phyloP scores from a whole-genome alignment of 2,797 vertebrate species.

The Microctenopoma stevenorrisi region DNA sequence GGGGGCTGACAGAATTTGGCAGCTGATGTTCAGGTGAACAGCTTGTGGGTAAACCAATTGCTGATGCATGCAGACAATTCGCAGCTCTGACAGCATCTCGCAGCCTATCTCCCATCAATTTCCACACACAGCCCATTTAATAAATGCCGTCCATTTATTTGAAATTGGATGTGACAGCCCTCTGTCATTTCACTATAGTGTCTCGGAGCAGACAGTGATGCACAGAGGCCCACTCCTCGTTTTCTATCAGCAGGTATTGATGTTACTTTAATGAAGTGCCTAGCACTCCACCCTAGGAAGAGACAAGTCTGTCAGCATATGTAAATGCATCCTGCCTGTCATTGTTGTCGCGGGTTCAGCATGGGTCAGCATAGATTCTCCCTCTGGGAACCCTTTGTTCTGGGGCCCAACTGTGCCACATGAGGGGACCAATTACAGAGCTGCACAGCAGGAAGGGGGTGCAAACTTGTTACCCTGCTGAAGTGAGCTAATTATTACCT shows the following conservation, averaged over 20 bases:
- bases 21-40: slow-evolving; percentile 81
- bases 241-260: slow-evolving; percentile 84
- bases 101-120: slow-evolving; percentile 69
- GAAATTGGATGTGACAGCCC: slow-evolving; percentile 79
- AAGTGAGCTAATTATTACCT: slow-evolving; percentile 86
- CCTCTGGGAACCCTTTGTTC: slow-evolving; percentile 86
- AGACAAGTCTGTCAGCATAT: slow-evolving; percentile 84
- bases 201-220: slow-evolving; percentile 74
- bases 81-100: slow-evolving; percentile 64
- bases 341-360: slow-evolving; percentile 82
- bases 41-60: slow-evolving; percentile 79
- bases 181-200: slow-evolving; percentile 70
- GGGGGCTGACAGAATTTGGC: slow-evolving; percentile 65
- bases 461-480: slow-evolving; percentile 83
- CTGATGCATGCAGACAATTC: slow-evolving; percentile 76
- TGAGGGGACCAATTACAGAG: slow-evolving; percentile 86
- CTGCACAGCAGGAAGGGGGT: slow-evolving; percentile 81
- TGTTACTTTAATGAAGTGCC: slow-evolving; percentile 86
- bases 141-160: slow-evolving; percentile 77
- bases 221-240: slow-evolving; percentile 70
- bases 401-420: slow-evolving; percentile 82
- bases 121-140: slow-evolving; percentile 73
- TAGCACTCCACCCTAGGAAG: slow-evolving; percentile 76
- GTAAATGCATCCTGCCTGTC: slow-evolving; percentile 85
- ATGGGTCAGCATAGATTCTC: slow-evolving; percentile 82